phyloP scores from a whole-genome alignment of 1,140 invertebrate genomes.

The Teleopsis dalmanni region DNA sequence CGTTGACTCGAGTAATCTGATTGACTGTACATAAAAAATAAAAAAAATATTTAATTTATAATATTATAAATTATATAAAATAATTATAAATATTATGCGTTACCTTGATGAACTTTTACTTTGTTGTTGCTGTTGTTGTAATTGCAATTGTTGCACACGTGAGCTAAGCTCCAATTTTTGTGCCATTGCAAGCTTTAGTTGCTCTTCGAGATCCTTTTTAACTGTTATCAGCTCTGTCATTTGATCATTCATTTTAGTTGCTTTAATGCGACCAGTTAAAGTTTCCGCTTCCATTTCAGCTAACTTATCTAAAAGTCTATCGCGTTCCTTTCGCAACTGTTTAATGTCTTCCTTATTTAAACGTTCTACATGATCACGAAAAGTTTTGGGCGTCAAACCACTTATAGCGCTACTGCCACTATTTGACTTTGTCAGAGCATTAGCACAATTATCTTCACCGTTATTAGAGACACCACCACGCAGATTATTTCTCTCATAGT shows the following conservation, averaged over 20 bases:
- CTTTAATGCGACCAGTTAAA: slow-evolving; percentile 54
- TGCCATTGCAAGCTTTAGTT: slow-evolving; percentile 50
- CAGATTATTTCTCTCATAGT: slow-evolving; percentile 22
- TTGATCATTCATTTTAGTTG: slow-evolving; percentile 53
- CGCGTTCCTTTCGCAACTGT: slow-evolving; percentile 59
- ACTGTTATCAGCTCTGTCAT: slow-evolving; percentile 52
- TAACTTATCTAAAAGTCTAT: slow-evolving; percentile 59
- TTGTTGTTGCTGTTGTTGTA: slow-evolving; percentile 23
- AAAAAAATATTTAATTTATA: background rate
- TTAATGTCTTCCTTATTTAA: slow-evolving; percentile 45
- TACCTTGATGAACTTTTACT: slow-evolving; percentile 40
- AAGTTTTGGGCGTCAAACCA: slow-evolving; percentile 31
- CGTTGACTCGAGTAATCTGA: slow-evolving; percentile 41
- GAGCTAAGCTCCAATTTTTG: slow-evolving; percentile 47
- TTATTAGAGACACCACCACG: background rate
- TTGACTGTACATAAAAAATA: slow-evolving; percentile 20
- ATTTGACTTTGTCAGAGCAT: slow-evolving; percentile 8
- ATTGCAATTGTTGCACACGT: slow-evolving; percentile 34
- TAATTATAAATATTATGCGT: background rate
- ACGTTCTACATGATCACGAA: slow-evolving; percentile 37
- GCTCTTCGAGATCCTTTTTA: slow-evolving; percentile 56
- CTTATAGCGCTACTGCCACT: slow-evolving; percentile 13
- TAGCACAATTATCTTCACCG: background rate
- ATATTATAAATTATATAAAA: background rate
- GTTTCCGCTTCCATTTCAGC: slow-evolving; percentile 66